These are phyloP conservation scores for Myripristis jacobus DNA, from an alignment of 2,797 vertebrate species.

Conservation along the genomic window DNA sequence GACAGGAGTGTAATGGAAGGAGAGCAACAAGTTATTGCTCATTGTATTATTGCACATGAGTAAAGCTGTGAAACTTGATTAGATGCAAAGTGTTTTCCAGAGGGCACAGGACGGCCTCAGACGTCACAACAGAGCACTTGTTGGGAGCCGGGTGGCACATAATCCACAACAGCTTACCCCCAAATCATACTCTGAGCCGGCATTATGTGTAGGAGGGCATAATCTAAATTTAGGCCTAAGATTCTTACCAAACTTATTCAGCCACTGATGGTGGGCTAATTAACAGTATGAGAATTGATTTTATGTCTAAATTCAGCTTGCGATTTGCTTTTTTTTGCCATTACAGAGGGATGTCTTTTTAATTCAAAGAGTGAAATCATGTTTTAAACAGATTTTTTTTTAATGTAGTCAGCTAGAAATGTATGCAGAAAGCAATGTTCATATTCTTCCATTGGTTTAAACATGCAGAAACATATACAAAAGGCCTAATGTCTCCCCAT, in stretches of 20 bases:
- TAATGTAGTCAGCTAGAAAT: too few species aligned
- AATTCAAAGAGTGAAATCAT: too few species aligned
- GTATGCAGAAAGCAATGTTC: not conserved
- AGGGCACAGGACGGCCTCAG: conserved; percentile 9
- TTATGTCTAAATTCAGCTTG: not conserved
- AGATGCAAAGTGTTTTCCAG: conserved; percentile 21
- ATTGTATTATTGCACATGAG: conserved; percentile 29
- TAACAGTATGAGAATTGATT: conserved; percentile 25
- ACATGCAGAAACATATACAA: not conserved
- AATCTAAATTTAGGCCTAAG: conserved; percentile 30
- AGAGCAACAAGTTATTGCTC: conserved; percentile 24
- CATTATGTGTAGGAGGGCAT: conserved; percentile 19
- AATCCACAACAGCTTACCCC: conserved; percentile 39
- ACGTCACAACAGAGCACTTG: conserved; percentile 32
- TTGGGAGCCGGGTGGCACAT: conserved; percentile 29
- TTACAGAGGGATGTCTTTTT: too few species aligned
- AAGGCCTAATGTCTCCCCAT: not conserved
- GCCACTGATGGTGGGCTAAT: conserved; percentile 25
- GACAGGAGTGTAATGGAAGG: conserved; percentile 18
- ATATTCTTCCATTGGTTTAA: not conserved
- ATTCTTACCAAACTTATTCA: conserved; percentile 47
- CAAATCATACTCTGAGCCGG: conserved; percentile 32
- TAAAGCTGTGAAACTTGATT: conserved; percentile 30
- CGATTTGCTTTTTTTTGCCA: conserved; percentile 1
- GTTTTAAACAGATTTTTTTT: too few species aligned